Evolutionary conservation across 2,797 vertebrate species (phyloP), one percentile per base, ranked within the genome.

Genomic region (Chloroceryle inda): DNA sequence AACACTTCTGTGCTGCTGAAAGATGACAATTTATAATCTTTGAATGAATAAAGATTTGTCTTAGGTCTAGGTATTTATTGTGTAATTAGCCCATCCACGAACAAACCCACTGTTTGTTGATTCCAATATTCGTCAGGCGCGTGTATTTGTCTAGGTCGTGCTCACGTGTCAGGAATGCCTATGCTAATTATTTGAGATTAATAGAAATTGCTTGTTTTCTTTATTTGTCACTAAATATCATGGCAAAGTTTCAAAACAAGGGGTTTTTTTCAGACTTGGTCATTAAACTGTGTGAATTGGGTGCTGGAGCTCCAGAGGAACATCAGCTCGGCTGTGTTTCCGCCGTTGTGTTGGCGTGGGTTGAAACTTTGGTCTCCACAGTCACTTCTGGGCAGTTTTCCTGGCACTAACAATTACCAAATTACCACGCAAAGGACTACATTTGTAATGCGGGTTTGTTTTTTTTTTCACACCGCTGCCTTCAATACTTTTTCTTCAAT

Each of bases 21-120:
- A 92, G 79, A 94, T 91, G 94, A 81, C 47, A 93, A 89, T 82
- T 96, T 89, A 76, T 83, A 93, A 92, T 85, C 89, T 72, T 88
- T 44, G 47, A 45, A 75, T 80, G 82, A 93, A 72, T 92, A 87
- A 91, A 87, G 88, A 76, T 52, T 84, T 88, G 67, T 81, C 53
- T 92, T 85, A 71, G 63, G 38, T 79, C 91, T 88, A 80, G 56
- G 59, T 82, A 91, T 94, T 89, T 75, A 49, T 67, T 64, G 52
- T 85, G 13, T 73, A 89, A 81, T 96, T 83, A 85, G 71, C 71
- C 66, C 56, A 33, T 94, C 88, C 52, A 19, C 59, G 78, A 95
- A 20, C 67, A 89, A 86, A 96, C 42, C 66, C 52, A n/a, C 61
- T 74, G 86, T 7, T 6, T 71, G 74, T 83, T 95, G 72, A 84